phyloP scores from a whole-genome alignment of 2,888 invertebrate genomes.

The Caenorhabditis sp. region DNA sequence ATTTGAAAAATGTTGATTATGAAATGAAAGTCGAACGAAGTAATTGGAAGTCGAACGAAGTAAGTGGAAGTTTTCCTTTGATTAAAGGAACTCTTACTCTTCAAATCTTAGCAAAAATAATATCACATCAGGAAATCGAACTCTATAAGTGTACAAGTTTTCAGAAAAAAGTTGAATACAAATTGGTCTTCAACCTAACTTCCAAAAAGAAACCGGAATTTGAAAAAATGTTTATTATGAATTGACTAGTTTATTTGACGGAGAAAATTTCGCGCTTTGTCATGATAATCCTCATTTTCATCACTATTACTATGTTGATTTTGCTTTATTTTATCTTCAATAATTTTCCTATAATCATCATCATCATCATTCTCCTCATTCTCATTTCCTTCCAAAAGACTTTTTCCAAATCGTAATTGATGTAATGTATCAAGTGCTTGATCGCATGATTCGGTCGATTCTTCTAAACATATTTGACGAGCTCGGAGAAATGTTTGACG shows the following conservation, averaged over 20 bases:
- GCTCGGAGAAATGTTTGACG: conserved; percentile 35
- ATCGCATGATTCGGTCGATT: conserved; percentile 40
- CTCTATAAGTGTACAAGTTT: too few relatives aligned
- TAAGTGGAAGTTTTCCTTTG: too few relatives aligned
- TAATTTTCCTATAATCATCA: conserved; percentile 14
- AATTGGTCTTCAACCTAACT: too few relatives aligned
- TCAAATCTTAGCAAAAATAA: too few relatives aligned
- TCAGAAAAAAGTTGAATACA: too few relatives aligned
- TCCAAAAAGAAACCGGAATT: not conserved
- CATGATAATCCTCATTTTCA: conserved; percentile 27
- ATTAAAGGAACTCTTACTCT: too few relatives aligned
- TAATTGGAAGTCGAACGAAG: too few relatives aligned
- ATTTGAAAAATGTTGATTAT: not conserved
- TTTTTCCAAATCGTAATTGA: conserved; percentile 44
- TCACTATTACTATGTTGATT: not conserved
- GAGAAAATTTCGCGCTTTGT: conserved; percentile 34
- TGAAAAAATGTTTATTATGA: not conserved
- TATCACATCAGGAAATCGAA: too few relatives aligned
- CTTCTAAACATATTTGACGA: conserved; percentile 41
- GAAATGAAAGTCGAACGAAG: too few relatives aligned
- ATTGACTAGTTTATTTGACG: conserved; percentile 36
- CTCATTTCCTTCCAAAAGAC: conserved; percentile 12
- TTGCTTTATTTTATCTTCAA: conserved; percentile 33
- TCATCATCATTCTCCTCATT: conserved; percentile 16
- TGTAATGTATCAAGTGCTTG: conserved; percentile 49